phyloP scores from a whole-genome alignment of 2,888 invertebrate species.

The Pogonocherus hispidulus region DNA sequence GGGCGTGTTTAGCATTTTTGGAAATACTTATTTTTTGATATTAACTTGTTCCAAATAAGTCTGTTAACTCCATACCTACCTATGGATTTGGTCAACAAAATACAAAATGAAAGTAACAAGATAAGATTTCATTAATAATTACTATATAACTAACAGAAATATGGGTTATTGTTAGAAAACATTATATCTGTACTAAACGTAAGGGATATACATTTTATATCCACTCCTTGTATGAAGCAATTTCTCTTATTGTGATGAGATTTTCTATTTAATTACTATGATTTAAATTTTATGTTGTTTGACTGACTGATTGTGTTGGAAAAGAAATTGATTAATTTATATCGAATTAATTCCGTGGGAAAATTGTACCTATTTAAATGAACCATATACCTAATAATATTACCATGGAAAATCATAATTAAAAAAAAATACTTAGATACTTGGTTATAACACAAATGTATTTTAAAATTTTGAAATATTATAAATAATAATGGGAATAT shows the following conservation, averaged over 20 bases:
- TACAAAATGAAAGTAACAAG: no score
- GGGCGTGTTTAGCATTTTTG: not conserved
- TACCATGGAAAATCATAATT: no score
- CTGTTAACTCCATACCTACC: not conserved
- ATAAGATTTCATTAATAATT: no score
- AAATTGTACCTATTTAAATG: no score
- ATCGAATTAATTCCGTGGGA: not conserved
- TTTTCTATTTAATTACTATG: not conserved
- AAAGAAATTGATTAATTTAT: not conserved
- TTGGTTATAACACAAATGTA: no score
- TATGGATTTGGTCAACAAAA: not conserved
- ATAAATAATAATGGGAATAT: no score
- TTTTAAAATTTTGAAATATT: no score
- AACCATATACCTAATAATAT: no score
- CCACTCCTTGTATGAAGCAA: no score
- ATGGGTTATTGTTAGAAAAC: not conserved
- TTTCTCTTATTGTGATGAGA: not conserved
- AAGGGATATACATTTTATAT: not conserved
- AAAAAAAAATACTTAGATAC: no score
- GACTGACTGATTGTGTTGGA: not conserved
- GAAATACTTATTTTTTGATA: no score
- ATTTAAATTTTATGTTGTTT: not conserved
- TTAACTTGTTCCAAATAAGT: not conserved
- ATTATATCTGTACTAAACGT: not conserved
- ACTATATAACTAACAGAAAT: not conserved